Evolutionary conservation across 2,113 vertebrate genomes (phyloP).

Genomic region (Calyptomena viridis): DNA sequence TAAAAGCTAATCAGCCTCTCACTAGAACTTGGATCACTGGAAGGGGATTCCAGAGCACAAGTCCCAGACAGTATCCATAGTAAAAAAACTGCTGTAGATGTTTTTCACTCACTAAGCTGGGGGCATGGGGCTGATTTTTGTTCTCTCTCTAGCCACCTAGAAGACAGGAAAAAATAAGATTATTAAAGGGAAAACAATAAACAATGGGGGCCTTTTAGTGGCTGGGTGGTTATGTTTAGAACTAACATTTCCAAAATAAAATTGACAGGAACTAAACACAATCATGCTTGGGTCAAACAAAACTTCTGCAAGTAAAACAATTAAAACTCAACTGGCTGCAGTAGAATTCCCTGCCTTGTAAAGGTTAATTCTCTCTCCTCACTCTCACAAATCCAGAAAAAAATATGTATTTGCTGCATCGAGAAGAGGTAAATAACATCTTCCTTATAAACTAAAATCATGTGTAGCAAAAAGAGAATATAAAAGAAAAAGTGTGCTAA

Average conservation of each 20-base stretch:
- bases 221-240: conserved; percentile 52
- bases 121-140: neutral
- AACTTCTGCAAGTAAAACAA: conserved; percentile 53
- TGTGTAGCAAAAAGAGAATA: neutral
- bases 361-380: conserved; percentile 14
- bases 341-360: neutral
- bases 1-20: neutral
- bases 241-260: conserved; percentile 65
- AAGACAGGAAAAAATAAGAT: conserved; percentile 43
- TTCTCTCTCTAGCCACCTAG: neutral
- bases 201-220: conserved; percentile 39
- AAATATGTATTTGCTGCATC: neutral
- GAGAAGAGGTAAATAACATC: neutral
- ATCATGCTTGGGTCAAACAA: conserved; percentile 54
- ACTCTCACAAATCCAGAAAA: neutral
- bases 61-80: neutral
- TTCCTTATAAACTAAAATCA: conserved; percentile 38
- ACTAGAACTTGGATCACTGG: neutral
- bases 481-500: neutral
- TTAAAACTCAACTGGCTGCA: neutral
- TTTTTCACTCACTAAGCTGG: neutral
- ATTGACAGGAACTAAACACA: conserved; percentile 70
- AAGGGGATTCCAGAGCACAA: neutral
- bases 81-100: neutral
- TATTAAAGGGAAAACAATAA: conserved; percentile 60